phyloP scores from a whole-genome alignment of 2,797 vertebrate species.

The Epinephelus malabaricus region DNA sequence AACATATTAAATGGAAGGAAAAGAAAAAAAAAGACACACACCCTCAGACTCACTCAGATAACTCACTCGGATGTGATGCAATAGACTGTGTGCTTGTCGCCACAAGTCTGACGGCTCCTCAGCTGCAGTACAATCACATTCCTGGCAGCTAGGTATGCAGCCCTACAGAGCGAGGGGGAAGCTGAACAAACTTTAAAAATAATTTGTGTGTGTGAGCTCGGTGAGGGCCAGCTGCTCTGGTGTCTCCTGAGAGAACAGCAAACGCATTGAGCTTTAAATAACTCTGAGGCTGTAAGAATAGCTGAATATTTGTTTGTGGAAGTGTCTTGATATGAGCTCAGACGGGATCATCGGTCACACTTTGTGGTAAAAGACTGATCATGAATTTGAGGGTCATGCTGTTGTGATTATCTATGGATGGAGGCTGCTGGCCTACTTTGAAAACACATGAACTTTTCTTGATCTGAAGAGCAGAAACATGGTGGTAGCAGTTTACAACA shows the following conservation, averaged over 20 bases:
- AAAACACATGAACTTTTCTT: not conserved
- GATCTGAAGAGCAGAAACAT: not conserved
- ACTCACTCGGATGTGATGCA: conserved; percentile 86
- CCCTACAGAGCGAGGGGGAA: conserved; percentile 19
- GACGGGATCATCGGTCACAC: not conserved
- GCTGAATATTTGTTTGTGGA: conserved; percentile 4
- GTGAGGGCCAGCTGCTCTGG: conserved; percentile 8
- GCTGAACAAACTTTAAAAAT: conserved; percentile 63
- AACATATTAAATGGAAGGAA: conserved; percentile 62
- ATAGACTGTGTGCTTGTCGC: conserved; percentile 84
- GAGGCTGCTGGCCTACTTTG: conserved; percentile 28
- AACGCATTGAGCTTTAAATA: conserved; percentile 11
- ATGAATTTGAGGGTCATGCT: conserved; percentile 50
- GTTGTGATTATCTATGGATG: conserved; percentile 52
- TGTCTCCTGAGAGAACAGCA: conserved; percentile 18
- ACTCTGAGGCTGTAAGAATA: conserved; percentile 3
- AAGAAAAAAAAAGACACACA: conserved; percentile 52
- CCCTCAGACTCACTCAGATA: conserved; percentile 68
- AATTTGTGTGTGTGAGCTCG: conserved; percentile 28
- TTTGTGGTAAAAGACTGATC: conserved; percentile 32
- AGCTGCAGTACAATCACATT: conserved; percentile 77
- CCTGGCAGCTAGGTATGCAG: conserved; percentile 79
- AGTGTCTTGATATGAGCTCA: not conserved
- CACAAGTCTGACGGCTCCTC: conserved; percentile 81
- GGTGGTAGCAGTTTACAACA: conserved; percentile 24